These are phyloP conservation scores for Turdus rufiventris DNA, from an alignment of 2,113 vertebrate genomes.

Conservation along the genomic window DNA sequence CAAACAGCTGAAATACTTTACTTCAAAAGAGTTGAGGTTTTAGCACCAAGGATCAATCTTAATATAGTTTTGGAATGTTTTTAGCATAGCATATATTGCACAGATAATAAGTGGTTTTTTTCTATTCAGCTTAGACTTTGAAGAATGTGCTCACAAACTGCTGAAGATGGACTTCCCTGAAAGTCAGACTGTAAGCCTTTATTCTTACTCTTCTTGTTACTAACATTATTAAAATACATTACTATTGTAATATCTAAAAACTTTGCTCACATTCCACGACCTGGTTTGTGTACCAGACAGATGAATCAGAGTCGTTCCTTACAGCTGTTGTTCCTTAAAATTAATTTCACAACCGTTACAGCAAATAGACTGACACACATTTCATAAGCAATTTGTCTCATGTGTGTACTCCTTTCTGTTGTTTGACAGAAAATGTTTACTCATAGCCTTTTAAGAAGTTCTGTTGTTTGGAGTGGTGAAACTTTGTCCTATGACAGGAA, in stretches of 20 bases:
- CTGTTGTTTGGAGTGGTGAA: not conserved
- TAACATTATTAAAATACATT: not conserved
- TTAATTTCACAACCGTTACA: not conserved
- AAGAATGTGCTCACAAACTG: slow-evolving; percentile 96
- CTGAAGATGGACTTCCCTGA: slow-evolving; percentile 98
- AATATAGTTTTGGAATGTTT: not conserved
- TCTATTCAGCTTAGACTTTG: slow-evolving; percentile 92
- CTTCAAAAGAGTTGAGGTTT: not conserved
- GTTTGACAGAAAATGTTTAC: not conserved
- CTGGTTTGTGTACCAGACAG: not conserved
- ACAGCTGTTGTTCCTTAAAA: not conserved
- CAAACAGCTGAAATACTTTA: not conserved
- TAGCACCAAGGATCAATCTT: not conserved
- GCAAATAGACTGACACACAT: not conserved
- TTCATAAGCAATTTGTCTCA: not conserved
- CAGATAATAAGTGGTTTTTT: not conserved
- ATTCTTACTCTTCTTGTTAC: not conserved
- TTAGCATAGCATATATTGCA: not conserved
- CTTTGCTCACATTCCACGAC: accelerated
- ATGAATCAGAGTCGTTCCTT: not conserved
- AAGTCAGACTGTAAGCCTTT: slow-evolving; percentile 86
- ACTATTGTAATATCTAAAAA: not conserved
- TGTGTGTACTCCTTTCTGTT: not conserved
- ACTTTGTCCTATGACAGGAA: not conserved
- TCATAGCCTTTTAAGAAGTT: not conserved